Conservation (phyloP, 2,888 invertebrate genomes). For the Liopterus haemorrhoidalis region DNA sequence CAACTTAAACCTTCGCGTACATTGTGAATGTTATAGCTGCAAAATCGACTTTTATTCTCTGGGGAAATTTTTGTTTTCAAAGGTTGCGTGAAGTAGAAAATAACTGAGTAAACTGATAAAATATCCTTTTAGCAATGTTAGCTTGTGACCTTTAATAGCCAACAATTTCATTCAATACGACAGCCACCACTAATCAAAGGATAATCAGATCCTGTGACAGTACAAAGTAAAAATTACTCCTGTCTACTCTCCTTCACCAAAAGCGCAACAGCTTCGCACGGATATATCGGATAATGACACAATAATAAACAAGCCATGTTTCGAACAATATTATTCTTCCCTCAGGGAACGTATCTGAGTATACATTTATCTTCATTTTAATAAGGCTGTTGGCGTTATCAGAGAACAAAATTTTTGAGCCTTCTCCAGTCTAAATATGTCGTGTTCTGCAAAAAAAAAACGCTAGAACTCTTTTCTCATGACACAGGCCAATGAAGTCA, state of each 20-base stretch:
- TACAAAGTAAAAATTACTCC: neutral
- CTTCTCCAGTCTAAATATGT: too few species aligned
- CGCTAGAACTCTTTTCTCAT: too few species aligned
- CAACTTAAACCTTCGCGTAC: too few species aligned
- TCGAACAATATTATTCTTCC: too few species aligned
- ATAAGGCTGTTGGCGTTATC: too few species aligned
- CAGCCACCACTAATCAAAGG: neutral
- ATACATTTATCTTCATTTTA: too few species aligned
- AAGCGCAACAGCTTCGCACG: neutral
- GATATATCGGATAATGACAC: neutral
- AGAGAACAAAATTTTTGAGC: too few species aligned
- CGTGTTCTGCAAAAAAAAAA: too few species aligned
- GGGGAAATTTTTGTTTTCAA: constrained; percentile 21
- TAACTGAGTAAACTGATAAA: constrained; percentile 13
- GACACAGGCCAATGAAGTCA: too few species aligned
- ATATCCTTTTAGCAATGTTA: constrained; percentile 14
- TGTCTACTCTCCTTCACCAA: too few species aligned
- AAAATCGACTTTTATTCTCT: constrained; percentile 19
- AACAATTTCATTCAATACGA: neutral
- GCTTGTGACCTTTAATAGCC: constrained; percentile 15
- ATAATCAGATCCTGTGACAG: neutral
- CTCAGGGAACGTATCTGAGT: too few species aligned
- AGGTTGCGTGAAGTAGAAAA: constrained; percentile 22
- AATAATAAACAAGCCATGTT: neutral
- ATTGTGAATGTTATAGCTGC: too few species aligned